Base-by-base conservation (phyloP, 1,140 invertebrate genomes). In the Globodera ellingtonae region DNA sequence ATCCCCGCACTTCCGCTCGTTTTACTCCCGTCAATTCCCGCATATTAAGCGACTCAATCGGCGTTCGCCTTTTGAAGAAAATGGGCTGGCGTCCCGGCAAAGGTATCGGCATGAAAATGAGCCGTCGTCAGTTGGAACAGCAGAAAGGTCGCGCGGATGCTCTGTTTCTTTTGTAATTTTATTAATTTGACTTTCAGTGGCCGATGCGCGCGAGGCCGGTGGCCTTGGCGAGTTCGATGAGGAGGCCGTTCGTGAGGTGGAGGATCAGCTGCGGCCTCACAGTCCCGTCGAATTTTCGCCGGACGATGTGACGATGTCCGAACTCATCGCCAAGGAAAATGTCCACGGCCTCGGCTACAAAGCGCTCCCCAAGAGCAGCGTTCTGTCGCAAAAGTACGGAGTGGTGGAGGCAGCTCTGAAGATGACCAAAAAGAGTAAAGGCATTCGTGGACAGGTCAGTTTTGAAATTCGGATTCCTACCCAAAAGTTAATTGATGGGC, bases 81-180 rank as follows among this genome's bases (percentile, higher is more conserved):
- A 95, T 95, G 93, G 95, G 94, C 50, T 92, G 89, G 91, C 96
- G 96, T 87, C 93, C 93, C 50, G 95, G 95, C 0, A 94, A 96
- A 90, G 95, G 95, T 4, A 91, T 96, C n/a, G 95, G 95, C 1
- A 93, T 94, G 10, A 84, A 88, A 73, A 74, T 89, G 73, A 79
- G 75, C 4, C 83, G 90, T 92, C 74, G 84, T 93, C 71, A 93
- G 92, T 8, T 91, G 78, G 79, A 86, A 78, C 78, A 56, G 18
- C 78, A 83, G 59, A 87, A 85, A 62, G 84, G 84, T 84, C 78
- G n/a, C 2, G 44, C n/a, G 9, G 10, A 72, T 24, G 3, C 3
- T 44, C 35, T 74, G 62, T 50, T 18, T 0, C 9, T 71, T 18
- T 48, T 71, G 6, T n/a, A 35, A 35, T 35, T 35, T 35, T 56